Conservation (phyloP, 30 jellyfish, hydroid and myxozoan genomes). For the Hydractinia echinata region DNA sequence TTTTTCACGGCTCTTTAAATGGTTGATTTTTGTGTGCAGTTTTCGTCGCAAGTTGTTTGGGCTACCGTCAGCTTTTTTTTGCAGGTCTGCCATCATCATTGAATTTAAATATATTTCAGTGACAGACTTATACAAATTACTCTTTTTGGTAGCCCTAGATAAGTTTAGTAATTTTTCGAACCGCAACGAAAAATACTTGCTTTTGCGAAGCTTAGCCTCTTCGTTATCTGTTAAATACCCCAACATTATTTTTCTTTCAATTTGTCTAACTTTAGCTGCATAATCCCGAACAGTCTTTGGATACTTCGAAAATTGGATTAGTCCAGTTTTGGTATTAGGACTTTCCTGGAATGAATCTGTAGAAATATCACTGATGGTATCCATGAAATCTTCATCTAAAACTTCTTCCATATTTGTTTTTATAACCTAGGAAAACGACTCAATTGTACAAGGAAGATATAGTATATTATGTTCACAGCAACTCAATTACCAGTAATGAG, state of each 20-base stretch:
- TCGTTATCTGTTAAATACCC: constrained; percentile 27
- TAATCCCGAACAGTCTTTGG: constrained; percentile 29
- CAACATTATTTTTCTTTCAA: constrained; percentile 34
- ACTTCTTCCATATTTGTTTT: constrained; percentile 17
- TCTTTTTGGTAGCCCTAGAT: constrained; percentile 11
- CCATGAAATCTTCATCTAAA: constrained; percentile 21
- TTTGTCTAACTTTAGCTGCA: constrained; percentile 31
- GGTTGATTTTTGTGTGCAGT: constrained; percentile 17
- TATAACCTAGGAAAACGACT: background rate
- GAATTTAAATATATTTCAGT: constrained; percentile 14
- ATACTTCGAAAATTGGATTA: constrained; percentile 29
- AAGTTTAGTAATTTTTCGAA: constrained; percentile 27
- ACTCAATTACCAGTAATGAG: too few relatives aligned
- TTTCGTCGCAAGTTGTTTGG: constrained; percentile 20
- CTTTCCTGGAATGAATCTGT: constrained; percentile 38
- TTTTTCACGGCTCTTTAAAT: constrained; percentile 26
- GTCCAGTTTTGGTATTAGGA: constrained; percentile 19
- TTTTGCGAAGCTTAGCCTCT: constrained; percentile 33
- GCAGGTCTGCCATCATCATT: constrained; percentile 26
- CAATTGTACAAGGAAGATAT: background rate
- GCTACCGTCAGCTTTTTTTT: constrained; percentile 14
- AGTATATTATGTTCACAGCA: too few relatives aligned
- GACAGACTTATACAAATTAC: constrained; percentile 21
- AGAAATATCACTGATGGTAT: constrained; percentile 30
- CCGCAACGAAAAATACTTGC: constrained; percentile 26